Evolutionary conservation across 1,140 invertebrate genomes (phyloP), one percentile per base, ranked within the genome.

Genomic region (Phenacoccus solenopsis): DNA sequence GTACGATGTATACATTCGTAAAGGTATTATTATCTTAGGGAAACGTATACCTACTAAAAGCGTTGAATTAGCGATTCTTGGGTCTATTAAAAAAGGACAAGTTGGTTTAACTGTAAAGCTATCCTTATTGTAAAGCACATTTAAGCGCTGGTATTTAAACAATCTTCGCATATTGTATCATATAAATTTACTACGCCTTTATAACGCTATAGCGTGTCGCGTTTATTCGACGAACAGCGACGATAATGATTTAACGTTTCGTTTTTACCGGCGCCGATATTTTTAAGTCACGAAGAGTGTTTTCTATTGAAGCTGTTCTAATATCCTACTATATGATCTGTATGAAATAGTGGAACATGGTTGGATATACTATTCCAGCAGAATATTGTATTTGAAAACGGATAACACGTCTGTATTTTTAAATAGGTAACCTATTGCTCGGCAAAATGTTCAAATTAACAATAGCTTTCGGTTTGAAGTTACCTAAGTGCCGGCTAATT

Each of bases 1-100:
- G n/a, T n/a, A n/a, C n/a, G n/a, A n/a, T n/a, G n/a, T n/a, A 49
- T 49, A 49, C 38, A 49, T 49, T 49, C 38, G 38, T 49, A 49
- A 49, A n/a, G 16, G 38, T 49, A 49, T 49, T n/a, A n/a, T n/a
- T n/a, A n/a, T n/a, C n/a, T 49, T 49, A 49, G 38, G n/a, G 16
- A 49, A 49, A 16, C 4, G 38, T 16, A 13, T 32, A n/a, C n/a
- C n/a, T n/a, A n/a, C n/a, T n/a, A n/a, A n/a, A n/a, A 7, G 30
- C 20, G 38, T 49, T 49, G 38, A 49, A 49, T 49, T 49, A 16
- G 38, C 38, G 38, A 49, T 49, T 49, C 38, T 10, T n/a, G 5
- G 38, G 12, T 49, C 38, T 49, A 49, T 49, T 49, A 49, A 49
- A 49, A 49, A 49, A 9, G 38, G 16, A 49, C 38, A 9, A 49